A percentile compares a stretch with the other conserved stretches of the same genome.
Evolutionary conservation across 2,888 invertebrate species (phyloP).

Genomic region (Schrankia costaestrigalis): DNA sequence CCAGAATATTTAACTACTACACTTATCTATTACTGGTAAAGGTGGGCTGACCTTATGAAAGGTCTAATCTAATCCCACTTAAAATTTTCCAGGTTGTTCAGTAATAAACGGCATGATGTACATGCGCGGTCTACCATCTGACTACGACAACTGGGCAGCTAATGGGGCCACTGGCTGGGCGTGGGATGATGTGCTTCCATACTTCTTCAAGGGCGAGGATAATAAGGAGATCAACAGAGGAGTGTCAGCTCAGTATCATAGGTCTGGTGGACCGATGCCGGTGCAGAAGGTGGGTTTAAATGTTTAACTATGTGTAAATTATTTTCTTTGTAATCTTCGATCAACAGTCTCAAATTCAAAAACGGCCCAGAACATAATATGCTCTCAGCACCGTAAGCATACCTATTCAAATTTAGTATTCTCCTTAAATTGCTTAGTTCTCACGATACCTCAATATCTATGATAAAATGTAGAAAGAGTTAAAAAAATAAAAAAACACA

Average conservation of each 20-base stretch:
- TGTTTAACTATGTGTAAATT: not conserved
- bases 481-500: too few relatives aligned
- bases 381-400: too few relatives aligned
- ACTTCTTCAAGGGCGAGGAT: slow-evolving; percentile 85
- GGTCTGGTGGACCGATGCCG: slow-evolving; percentile 81
- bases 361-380: too few relatives aligned
- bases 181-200: slow-evolving; percentile 88
- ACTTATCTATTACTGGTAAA: too few relatives aligned
- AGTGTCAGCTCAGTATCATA: slow-evolving; percentile 82
- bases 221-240: slow-evolving; percentile 82
- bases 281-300: slow-evolving; percentile 65
- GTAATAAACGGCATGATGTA: slow-evolving; percentile 93
- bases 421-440: too few relatives aligned
- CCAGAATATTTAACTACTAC: too few relatives aligned
- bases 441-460: too few relatives aligned
- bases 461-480: too few relatives aligned
- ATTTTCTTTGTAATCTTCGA: not conserved
- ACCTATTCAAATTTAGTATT: too few relatives aligned
- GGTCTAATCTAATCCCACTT: not conserved
- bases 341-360: too few relatives aligned
- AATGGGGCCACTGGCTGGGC: slow-evolving; percentile 89
- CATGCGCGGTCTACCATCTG: slow-evolving; percentile 86
- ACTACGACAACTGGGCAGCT: slow-evolving; percentile 88
- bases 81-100: slow-evolving; percentile 76
- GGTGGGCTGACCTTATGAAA: too few relatives aligned